Conservation (phyloP, 2,888 invertebrate species). For the Agonopterix heracliana region DNA sequence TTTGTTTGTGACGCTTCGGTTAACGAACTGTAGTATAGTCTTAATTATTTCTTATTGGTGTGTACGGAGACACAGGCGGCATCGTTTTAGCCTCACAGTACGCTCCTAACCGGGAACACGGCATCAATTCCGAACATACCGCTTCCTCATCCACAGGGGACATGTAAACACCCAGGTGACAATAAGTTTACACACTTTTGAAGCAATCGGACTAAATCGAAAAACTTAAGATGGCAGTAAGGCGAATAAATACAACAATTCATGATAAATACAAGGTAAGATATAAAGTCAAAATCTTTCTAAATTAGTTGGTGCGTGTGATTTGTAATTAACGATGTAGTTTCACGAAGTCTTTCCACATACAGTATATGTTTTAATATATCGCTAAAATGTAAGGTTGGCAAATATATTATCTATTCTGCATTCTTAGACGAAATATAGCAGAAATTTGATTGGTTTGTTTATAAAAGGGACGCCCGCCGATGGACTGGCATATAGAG, state of each 20-base stretch:
- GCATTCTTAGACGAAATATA: too few relatives aligned
- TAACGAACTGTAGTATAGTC: constrained; percentile 20
- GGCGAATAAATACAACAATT: constrained; percentile 3
- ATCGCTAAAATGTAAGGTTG: too few relatives aligned
- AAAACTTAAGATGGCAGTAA: constrained; percentile 4
- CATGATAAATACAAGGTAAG: constrained; percentile 17
- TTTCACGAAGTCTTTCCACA: too few relatives aligned
- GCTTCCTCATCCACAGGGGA: constrained; percentile 16
- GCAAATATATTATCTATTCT: too few relatives aligned
- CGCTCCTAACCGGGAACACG: constrained; percentile 13
- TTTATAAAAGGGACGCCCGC: too few relatives aligned
- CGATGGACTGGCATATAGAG: too few relatives aligned
- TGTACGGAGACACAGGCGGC: constrained; percentile 30
- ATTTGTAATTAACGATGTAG: too few relatives aligned
- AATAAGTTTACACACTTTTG: background rate
- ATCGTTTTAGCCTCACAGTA: constrained; percentile 34
- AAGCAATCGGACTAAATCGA: background rate
- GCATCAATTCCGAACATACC: constrained; percentile 25
- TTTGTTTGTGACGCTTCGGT: constrained; percentile 14
- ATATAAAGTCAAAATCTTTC: too few relatives aligned
- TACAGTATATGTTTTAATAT: too few relatives aligned
- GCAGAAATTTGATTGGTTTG: too few relatives aligned
- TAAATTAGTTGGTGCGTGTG: too few relatives aligned
- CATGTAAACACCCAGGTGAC: constrained; percentile 23
- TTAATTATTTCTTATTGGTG: constrained; percentile 42